Conservation (phyloP, 2,888 invertebrate species). For the Leptinotarsa rubiginosa region DNA sequence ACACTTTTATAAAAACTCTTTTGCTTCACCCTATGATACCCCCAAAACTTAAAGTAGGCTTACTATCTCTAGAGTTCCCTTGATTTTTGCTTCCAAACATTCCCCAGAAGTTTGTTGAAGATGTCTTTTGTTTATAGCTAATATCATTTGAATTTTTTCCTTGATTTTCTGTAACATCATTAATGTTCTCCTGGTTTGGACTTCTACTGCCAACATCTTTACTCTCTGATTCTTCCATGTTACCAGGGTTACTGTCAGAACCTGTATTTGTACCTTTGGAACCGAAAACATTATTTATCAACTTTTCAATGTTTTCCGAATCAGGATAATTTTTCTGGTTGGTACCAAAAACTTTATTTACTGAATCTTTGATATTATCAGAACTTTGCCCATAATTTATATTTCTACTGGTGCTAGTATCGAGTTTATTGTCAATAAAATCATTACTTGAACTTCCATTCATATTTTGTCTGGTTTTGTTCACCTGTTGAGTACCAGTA, state of each 20-base stretch:
- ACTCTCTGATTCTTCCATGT: not conserved
- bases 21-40: conserved; percentile 31
- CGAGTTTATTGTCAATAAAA: conserved; percentile 1
- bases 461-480: not conserved
- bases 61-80: conserved; percentile 6
- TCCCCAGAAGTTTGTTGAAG: not conserved
- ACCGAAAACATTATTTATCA: not conserved
- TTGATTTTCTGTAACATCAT: not conserved
- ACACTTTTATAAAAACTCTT: conserved; percentile 10
- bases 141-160: not conserved
- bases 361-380: not conserved
- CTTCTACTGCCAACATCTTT: not conserved
- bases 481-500: not conserved
- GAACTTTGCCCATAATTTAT: not conserved
- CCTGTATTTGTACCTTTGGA: not conserved
- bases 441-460: not conserved
- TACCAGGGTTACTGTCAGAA: not conserved
- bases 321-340: not conserved
- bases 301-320: not conserved
- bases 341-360: conserved; percentile 3
- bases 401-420: not conserved
- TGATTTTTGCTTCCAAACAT: not conserved
- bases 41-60: conserved; percentile 27
- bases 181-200: not conserved
- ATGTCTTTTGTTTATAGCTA: not conserved